These are phyloP conservation scores for Chaetogeoica ovagalla DNA, from an alignment of 2,888 invertebrate species.

Conservation along the genomic window DNA sequence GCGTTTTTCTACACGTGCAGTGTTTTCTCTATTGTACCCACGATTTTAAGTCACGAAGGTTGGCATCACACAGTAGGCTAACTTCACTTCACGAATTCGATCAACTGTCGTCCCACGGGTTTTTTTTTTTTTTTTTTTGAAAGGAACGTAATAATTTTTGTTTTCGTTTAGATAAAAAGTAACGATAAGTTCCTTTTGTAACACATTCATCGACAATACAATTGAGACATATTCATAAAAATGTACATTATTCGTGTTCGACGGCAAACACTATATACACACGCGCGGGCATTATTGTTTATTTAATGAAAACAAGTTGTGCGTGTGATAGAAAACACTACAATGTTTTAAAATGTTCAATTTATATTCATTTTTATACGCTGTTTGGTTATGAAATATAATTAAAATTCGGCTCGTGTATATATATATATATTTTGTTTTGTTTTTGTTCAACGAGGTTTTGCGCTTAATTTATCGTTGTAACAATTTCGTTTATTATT, in stretches of 20 bases:
- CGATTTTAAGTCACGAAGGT: not conserved
- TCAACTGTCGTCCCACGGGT: not conserved
- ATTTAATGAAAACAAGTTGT: not conserved
- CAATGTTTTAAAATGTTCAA: not conserved
- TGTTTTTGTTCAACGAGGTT: too few relatives aligned
- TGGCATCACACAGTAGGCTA: not conserved
- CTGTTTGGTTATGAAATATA: not conserved
- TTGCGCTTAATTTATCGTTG: too few relatives aligned
- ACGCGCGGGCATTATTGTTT: not conserved
- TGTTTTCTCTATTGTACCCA: not conserved
- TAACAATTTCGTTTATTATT: too few relatives aligned
- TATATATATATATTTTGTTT: not conserved
- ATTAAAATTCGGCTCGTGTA: constrained; percentile 1
- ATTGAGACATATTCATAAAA: not conserved
- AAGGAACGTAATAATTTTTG: not conserved
- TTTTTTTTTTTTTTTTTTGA: too few relatives aligned
- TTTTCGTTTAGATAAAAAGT: constrained; percentile 2
- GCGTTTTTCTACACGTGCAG: not conserved
- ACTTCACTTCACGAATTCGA: not conserved
- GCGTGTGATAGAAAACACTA: not conserved
- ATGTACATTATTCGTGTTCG: not conserved
- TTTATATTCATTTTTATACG: not conserved
- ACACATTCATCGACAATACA: constrained; percentile 22
- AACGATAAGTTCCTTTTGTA: not conserved
- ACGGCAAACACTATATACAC: not conserved